A percentile compares a stretch with the other conserved stretches of the same genome.
phyloP scores from a whole-genome alignment of 2,888 invertebrate species.

The Drosophila greeni region DNA sequence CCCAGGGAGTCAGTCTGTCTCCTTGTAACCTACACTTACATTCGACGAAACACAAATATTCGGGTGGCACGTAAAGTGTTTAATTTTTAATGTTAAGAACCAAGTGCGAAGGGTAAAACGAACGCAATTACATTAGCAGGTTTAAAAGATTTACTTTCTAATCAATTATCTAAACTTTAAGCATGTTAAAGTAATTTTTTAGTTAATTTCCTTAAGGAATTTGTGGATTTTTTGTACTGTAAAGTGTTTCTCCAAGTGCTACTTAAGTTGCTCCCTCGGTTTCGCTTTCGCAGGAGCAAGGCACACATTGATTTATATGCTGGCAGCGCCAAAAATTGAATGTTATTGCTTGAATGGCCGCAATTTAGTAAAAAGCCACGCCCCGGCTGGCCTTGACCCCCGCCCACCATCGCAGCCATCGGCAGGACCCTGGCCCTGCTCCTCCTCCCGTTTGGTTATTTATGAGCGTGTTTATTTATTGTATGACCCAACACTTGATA shows the following conservation, averaged over 20 bases:
- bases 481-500: constrained; percentile 71
- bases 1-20: not conserved
- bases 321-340: constrained; percentile 70
- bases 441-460: constrained; percentile 49
- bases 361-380: constrained; percentile 68
- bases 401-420: not conserved
- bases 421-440: not conserved
- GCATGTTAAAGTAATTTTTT: not conserved
- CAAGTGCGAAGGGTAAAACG: not conserved
- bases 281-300: constrained; percentile 23
- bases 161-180: not conserved
- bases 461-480: constrained; percentile 73
- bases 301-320: constrained; percentile 67
- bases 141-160: not conserved
- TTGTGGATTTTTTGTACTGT: not conserved
- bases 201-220: not conserved
- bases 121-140: not conserved
- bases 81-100: not conserved
- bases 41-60: not conserved
- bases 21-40: not conserved
- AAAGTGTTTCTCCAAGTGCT: not conserved
- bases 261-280: not conserved
- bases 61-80: not conserved
- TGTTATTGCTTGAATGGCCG: constrained; percentile 72
- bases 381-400: constrained; percentile 16